Conservation (phyloP, 2,888 invertebrate species). For the Diogma glabrata region DNA sequence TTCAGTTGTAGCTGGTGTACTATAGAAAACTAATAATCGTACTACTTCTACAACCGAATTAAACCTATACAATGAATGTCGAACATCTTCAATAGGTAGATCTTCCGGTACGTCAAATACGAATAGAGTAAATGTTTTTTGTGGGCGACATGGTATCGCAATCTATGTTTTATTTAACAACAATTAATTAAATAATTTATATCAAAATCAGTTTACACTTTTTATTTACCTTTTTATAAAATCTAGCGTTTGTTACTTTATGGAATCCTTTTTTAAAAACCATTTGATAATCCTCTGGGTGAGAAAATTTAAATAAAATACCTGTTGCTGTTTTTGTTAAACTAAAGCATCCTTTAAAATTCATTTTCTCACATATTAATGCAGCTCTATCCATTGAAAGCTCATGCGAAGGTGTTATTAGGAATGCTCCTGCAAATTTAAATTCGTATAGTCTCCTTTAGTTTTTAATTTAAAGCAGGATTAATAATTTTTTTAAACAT, state of each 20-base stretch:
- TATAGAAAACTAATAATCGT: conserved; percentile 40
- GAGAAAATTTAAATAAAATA: conserved; percentile 78
- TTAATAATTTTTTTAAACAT: no score
- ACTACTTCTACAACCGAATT: conserved; percentile 70
- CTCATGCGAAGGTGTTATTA: conserved; percentile 76
- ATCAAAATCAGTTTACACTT: not conserved
- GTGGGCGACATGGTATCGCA: conserved; percentile 73
- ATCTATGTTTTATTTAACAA: conserved; percentile 38
- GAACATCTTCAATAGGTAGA: conserved; percentile 72
- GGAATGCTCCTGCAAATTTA: conserved; percentile 51
- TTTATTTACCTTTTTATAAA: conserved; percentile 66
- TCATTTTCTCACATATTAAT: conserved; percentile 78
- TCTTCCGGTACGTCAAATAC: conserved; percentile 76
- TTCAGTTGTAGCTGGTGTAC: conserved; percentile 18
- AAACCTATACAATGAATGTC: conserved; percentile 69
- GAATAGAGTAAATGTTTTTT: conserved; percentile 75
- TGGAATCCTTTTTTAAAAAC: conserved; percentile 81
- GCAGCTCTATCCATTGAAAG: conserved; percentile 77
- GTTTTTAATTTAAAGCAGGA: not conserved
- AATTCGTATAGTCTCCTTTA: not conserved
- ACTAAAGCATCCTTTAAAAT: conserved; percentile 75
- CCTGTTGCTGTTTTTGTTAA: conserved; percentile 81
- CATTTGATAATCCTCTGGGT: conserved; percentile 75
- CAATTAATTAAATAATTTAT: conserved; percentile 5
- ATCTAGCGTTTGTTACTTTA: conserved; percentile 72